Evolutionary conservation across 2,888 invertebrate species (phyloP).

Genomic region (Blastobasis adustella): DNA sequence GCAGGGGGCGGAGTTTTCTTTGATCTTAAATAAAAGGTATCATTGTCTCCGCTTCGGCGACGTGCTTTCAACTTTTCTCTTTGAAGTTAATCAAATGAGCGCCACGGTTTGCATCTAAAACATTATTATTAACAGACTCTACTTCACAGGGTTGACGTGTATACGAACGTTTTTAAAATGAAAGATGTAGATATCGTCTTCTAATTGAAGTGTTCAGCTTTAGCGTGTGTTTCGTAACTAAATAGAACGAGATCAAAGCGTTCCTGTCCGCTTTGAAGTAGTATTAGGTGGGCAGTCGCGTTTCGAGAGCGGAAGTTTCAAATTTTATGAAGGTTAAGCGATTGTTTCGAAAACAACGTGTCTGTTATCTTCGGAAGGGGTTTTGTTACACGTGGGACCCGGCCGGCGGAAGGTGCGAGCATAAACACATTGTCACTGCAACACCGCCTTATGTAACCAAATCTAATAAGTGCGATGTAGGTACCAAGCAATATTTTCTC

Average conservation of each 20-base stretch:
- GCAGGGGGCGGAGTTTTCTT: conserved; percentile 42
- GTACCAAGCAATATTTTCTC: too few relatives aligned
- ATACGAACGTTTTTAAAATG: conserved; percentile 32
- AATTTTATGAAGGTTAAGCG: conserved; percentile 15
- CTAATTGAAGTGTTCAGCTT: conserved; percentile 46
- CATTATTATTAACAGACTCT: conserved; percentile 44
- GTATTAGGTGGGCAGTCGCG: conserved; percentile 29
- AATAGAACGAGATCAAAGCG: conserved; percentile 57
- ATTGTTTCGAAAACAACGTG: conserved; percentile 1
- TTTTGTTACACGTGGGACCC: too few relatives aligned
- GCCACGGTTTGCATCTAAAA: conserved; percentile 46
- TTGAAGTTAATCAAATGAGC: conserved; percentile 63
- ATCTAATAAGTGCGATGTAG: too few relatives aligned
- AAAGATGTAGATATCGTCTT: conserved; percentile 40
- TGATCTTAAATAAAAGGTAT: conserved; percentile 62
- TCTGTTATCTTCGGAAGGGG: too few relatives aligned
- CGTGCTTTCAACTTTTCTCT: conserved; percentile 54
- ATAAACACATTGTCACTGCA: too few relatives aligned
- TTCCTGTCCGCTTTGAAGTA: conserved; percentile 52
- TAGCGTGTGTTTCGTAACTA: conserved; percentile 42
- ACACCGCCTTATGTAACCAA: too few relatives aligned
- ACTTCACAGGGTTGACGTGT: conserved; percentile 35
- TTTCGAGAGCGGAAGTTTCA: conserved; percentile 31
- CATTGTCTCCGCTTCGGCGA: conserved; percentile 55
- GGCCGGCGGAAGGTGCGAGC: too few relatives aligned